Conservation (phyloP, 2,888 invertebrate species). For the Noctua janthina region DNA sequence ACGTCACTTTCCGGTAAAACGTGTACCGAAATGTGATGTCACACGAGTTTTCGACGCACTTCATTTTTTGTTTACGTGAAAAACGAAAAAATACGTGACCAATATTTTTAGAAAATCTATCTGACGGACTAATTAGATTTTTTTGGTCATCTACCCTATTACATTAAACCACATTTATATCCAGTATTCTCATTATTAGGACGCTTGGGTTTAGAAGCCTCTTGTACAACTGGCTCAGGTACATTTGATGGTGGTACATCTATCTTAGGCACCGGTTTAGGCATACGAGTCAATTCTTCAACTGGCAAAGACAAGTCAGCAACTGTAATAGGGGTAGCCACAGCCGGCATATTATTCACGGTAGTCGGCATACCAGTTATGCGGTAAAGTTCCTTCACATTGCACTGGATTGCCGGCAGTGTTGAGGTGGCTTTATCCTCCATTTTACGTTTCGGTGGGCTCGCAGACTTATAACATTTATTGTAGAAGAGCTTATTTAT, state of each 20-base stretch:
- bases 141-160: neutral
- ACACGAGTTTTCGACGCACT: no score
- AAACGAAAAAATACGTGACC: no score
- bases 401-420: neutral
- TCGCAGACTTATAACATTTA: neutral
- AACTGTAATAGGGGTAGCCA: neutral
- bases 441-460: neutral
- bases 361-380: neutral
- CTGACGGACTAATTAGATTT: no score
- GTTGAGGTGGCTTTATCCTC: slow-evolving; percentile 22
- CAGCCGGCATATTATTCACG: neutral
- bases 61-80: no score
- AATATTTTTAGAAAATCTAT: no score
- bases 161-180: slow-evolving; percentile 2
- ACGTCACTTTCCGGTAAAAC: no score
- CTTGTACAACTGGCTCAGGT: slow-evolving; percentile 18
- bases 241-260: neutral
- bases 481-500: slow-evolving; percentile 46
- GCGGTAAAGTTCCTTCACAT: slow-evolving; percentile 28
- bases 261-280: neutral
- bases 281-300: neutral
- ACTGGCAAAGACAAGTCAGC: neutral
- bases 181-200: neutral
- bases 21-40: no score
- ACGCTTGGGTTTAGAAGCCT: neutral